Conservation (phyloP, 2,888 invertebrate species). For the Horisme vitalbata region DNA sequence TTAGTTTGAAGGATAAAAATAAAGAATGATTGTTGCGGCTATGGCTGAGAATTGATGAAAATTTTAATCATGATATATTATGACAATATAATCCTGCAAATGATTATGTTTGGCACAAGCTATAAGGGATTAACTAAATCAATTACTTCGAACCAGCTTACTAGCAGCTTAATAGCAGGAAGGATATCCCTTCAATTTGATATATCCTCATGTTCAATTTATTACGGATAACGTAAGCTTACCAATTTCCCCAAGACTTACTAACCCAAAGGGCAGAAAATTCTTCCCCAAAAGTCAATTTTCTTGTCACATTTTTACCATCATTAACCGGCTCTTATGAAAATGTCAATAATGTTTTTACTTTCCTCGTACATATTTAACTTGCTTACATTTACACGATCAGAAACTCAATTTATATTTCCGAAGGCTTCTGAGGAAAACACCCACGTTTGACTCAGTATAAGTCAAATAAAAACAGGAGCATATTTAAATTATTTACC, state of each 20-base stretch:
- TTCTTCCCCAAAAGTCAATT: no score
- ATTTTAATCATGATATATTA: no score
- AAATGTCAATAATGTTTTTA: no score
- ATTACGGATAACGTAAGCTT: slow-evolving; percentile 19
- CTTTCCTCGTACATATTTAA: neutral
- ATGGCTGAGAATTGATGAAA: no score
- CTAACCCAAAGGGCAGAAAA: neutral
- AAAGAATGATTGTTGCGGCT: no score
- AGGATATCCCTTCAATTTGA: slow-evolving; percentile 23
- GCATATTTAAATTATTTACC: slow-evolving; percentile 26
- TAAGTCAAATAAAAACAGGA: slow-evolving; percentile 23
- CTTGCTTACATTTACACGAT: neutral
- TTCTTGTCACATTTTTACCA: no score
- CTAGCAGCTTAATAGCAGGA: slow-evolving; percentile 18
- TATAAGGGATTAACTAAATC: neutral
- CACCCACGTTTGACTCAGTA: slow-evolving; percentile 7
- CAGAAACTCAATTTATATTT: slow-evolving; percentile 17
- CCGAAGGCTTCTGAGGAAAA: slow-evolving; percentile 11
- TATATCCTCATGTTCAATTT: slow-evolving; percentile 24
- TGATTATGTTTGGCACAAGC: no score
- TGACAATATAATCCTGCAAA: no score
- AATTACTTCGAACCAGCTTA: slow-evolving; percentile 6
- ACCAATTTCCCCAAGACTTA: slow-evolving; percentile 31
- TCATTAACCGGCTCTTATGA: no score
- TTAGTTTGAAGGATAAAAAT: no score